Base-by-base conservation (phyloP, 2,888 invertebrate genomes). In the Hartigia nigra region DNA sequence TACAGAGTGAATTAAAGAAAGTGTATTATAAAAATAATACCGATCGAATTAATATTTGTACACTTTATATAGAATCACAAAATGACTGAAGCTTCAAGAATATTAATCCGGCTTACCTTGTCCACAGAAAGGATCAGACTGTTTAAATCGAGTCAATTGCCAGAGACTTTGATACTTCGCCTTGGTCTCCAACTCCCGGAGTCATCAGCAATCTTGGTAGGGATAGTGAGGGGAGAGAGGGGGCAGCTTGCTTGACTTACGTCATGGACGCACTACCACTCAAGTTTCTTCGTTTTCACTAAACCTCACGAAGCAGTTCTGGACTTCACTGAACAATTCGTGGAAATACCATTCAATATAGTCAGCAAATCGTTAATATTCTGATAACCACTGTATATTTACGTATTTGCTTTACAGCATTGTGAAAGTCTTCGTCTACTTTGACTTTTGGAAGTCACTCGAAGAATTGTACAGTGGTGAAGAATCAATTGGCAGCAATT, bases 81-180 rank as follows among this genome's bases (percentile, higher is more conserved):
- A 55, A 55, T 23, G 5, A 9, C 23, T 55, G 14, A 55, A 23
- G 55, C 5, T 55, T 23, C 9, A 23, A 23, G 14, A 9, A 55
- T 9, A 55, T 55, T 2, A 23, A 23, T 37, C 31, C 31, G 74
- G 35, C 83, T 81, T 88, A 89, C 89, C 88, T 86, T 81, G 79
- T 81, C 77, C 80, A 80, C 85, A 82, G 86, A 84, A 85, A 84
- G 86, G 85, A 83, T 80, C 84, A 81, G 82, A 90, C 87, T 88
- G 88, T 81, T 82, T 80, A 84, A 79, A 74, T 31, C 80, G 81
- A 82, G 74, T 82, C 77, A 81, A 82, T 82, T 81, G 78, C 31
- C 81, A 81, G 80, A 80, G 86, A 87, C 87, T 89, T 87, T 86
- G 86, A 86, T 86, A 86, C 86, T 77, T 87, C 86, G 83, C 82